Evolutionary conservation across 2,113 vertebrate species (phyloP), one percentile per base, ranked within the genome.

Genomic region (Cephalopterus ornatus): DNA sequence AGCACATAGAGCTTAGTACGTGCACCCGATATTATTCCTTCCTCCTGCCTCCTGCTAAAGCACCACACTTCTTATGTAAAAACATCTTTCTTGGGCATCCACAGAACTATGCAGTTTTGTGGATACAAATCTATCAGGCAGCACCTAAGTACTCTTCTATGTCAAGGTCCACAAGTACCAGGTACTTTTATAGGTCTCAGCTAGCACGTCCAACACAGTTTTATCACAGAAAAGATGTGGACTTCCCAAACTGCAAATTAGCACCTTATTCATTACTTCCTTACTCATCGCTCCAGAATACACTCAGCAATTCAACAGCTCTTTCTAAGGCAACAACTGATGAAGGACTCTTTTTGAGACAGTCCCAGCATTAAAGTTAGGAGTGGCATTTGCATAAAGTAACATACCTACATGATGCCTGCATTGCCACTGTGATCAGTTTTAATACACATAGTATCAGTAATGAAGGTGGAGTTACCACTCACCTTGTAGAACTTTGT

Each of bases 351-450:
- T 46, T 39, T 50, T 26, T 32, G 22, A 84, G 18, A 32, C n/a
- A 66, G 26, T 6, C 5, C 35, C 67, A 58, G 47, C 16, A 44
- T 37, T 82, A 19, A 15, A 14, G 5, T 33, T 21, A 62, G 74
- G 35, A 92, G 30, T 19, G 52, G 71, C 20, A 75, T 6, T 37
- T 58, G n/a, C 66, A 79, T 19, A 6, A 85, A 88, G 12, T 46
- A 59, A 61, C 37, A 16, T 8, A 46, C 1, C 32, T 66, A 56
- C 70, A 32, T 17, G 55, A 50, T 0, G 0, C 10, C 33, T 49
- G 17, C 30, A 24, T 7, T 77, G 52, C 30, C 52, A n/a, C 2
- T 52, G 14, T 7, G 21, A 23, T 81, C 65, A 81, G 28, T 61
- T 88, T 86, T 33, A 92, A 59, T 27, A 47, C 59, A 49, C 16